phyloP scores from a whole-genome alignment of 2,113 vertebrate species.

The Limnothrissa miodon region DNA sequence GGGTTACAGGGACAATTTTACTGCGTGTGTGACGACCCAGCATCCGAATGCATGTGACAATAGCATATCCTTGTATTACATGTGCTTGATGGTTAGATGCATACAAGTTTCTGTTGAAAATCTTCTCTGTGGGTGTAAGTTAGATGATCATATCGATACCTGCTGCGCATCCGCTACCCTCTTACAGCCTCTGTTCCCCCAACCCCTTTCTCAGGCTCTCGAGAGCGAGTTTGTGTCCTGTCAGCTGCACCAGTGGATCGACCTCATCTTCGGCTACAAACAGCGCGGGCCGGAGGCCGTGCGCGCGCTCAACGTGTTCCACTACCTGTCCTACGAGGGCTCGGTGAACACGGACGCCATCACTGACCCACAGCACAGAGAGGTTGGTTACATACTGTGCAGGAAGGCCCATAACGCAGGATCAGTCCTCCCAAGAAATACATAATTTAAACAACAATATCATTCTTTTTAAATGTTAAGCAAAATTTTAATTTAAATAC shows the following conservation, averaged over 20 bases:
- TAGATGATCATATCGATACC: too few species aligned
- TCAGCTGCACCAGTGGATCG: constrained; percentile 98
- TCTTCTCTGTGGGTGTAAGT: too few species aligned
- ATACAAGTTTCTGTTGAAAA: too few species aligned
- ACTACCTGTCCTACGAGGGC: constrained; percentile 95
- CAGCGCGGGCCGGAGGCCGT: constrained; percentile 95
- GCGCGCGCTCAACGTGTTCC: constrained; percentile 93
- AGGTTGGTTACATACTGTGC: too few species aligned
- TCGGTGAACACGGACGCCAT: constrained; percentile 88
- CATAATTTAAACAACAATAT: too few species aligned
- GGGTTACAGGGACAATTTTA: neutral
- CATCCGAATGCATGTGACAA: too few species aligned
- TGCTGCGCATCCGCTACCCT: neutral
- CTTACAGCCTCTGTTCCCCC: neutral
- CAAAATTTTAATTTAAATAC: neutral
- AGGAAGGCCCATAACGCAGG: neutral
- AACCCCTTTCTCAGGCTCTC: constrained; percentile 76
- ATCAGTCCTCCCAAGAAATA: neutral
- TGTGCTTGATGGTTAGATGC: too few species aligned
- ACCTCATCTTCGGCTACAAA: constrained; percentile 98
- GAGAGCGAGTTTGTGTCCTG: constrained; percentile 98
- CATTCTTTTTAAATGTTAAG: neutral
- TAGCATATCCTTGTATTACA: too few species aligned
- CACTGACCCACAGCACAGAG: constrained; percentile 84
- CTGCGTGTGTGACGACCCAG: too few species aligned